A percentile compares a stretch with the other conserved stretches of the same genome.
These are phyloP conservation scores for Tenthredo scrophulariae DNA, from an alignment of 2,888 invertebrate species.

Conservation along the genomic window DNA sequence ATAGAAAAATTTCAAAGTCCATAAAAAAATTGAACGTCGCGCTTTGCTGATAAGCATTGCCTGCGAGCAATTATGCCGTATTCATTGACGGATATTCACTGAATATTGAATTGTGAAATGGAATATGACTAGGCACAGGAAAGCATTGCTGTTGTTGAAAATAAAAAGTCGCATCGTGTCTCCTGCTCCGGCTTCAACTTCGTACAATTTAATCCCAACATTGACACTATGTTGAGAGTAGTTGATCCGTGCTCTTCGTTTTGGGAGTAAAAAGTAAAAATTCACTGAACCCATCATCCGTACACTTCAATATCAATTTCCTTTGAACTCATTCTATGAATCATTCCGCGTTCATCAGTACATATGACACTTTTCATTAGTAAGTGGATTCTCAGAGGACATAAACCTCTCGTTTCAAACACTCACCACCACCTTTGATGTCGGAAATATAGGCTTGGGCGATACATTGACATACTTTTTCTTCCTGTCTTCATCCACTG, in stretches of 20 bases:
- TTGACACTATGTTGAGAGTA: neutral
- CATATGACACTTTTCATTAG: neutral
- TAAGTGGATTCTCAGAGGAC: neutral
- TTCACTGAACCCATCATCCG: neutral
- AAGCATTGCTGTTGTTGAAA: neutral
- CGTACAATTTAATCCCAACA: neutral
- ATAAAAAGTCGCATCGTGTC: neutral
- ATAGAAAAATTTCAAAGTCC: too few species aligned
- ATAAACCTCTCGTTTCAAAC: neutral
- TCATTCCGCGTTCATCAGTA: neutral
- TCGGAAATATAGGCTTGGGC: neutral
- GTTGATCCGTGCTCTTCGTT: neutral
- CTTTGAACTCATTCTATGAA: neutral
- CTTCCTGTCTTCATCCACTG: neutral
- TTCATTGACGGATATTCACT: neutral
- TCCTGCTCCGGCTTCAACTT: neutral
- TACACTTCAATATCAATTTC: neutral
- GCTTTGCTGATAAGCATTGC: constrained; percentile 12
- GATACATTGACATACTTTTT: neutral
- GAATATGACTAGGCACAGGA: neutral
- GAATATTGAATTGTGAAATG: neutral
- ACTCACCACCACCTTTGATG: neutral
- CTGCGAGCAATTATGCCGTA: neutral
- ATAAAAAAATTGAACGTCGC: too few species aligned
- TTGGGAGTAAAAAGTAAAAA: neutral